phyloP scores from a whole-genome alignment of 1,140 invertebrate species.

The Conopomorpha cramerella region DNA sequence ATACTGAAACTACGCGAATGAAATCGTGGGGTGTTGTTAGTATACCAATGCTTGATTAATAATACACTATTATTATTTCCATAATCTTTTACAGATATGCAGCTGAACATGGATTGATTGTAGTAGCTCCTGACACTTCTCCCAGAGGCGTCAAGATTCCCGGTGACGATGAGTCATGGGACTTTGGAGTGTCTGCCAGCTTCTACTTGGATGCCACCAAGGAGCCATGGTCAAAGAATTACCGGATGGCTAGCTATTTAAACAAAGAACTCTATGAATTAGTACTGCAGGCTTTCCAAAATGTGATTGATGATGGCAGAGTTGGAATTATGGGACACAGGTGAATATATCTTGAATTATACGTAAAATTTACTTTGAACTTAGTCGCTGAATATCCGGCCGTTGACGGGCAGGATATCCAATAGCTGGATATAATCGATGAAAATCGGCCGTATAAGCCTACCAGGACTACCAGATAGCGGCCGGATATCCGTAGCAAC shows the following conservation, averaged over 20 bases:
- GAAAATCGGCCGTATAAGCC: too few species aligned
- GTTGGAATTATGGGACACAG: conserved; percentile 88
- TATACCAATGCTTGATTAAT: too few species aligned
- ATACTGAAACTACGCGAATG: too few species aligned
- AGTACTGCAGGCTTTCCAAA: conserved; percentile 62
- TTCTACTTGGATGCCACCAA: conserved; percentile 94
- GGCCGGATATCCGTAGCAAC: too few species aligned
- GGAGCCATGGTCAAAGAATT: conserved; percentile 92
- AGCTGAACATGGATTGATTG: conserved; percentile 77
- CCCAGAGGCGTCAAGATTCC: conserved; percentile 87
- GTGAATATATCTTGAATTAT: conserved; percentile 33
- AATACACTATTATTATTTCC: too few species aligned
- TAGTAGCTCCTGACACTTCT: conserved; percentile 95
- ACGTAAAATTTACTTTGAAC: neutral
- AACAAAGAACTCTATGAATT: conserved; percentile 85
- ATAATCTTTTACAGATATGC: conserved; percentile 64
- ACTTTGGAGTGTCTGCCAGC: conserved; percentile 94
- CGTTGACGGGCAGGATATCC: neutral
- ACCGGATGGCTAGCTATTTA: conserved; percentile 97
- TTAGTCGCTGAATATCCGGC: neutral
- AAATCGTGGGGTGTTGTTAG: too few species aligned
- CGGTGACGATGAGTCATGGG: conserved; percentile 88
- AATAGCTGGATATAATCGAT: too few species aligned
- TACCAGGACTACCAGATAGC: too few species aligned
- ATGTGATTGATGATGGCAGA: conserved; percentile 57